Conservation (phyloP, 2,113 vertebrate genomes). For the Ancistrus triradiatus region DNA sequence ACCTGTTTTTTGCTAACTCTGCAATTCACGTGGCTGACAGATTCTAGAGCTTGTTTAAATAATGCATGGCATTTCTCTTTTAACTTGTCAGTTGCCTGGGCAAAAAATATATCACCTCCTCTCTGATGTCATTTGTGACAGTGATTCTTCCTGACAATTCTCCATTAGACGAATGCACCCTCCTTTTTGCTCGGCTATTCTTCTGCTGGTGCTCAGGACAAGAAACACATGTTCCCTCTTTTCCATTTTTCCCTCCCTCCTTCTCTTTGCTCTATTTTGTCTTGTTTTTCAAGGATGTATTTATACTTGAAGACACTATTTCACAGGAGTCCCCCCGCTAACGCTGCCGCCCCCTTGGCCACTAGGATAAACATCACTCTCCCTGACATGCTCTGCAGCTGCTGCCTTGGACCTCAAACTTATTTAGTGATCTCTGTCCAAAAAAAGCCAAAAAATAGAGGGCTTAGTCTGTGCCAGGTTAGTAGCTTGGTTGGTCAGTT, state of each 20-base stretch:
- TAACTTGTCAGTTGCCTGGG: conserved; percentile 70
- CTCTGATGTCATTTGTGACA: conserved; percentile 72
- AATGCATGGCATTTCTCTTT: conserved; percentile 82
- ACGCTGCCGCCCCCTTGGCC: neutral
- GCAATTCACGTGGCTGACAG: conserved; percentile 77
- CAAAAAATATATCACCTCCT: conserved; percentile 77
- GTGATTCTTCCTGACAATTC: conserved; percentile 80
- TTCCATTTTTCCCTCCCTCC: conserved; percentile 4
- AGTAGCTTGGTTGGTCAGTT: too few relatives aligned
- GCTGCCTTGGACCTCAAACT: too few relatives aligned
- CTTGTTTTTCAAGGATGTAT: conserved; percentile 34
- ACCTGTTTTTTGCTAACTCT: conserved; percentile 78
- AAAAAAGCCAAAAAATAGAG: too few relatives aligned
- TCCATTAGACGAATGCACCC: conserved; percentile 81
- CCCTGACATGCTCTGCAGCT: neutral
- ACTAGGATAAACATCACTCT: conserved; percentile 16
- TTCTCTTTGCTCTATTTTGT: neutral
- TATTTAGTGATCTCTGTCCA: too few relatives aligned
- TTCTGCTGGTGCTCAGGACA: conserved; percentile 17
- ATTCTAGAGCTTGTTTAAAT: conserved; percentile 77
- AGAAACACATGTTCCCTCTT: conserved; percentile 44
- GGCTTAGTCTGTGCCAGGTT: too few relatives aligned
- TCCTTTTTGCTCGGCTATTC: conserved; percentile 49
- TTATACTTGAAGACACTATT: conserved; percentile 50
- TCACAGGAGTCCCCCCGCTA: conserved; percentile 18